Base-by-base conservation (phyloP, 2,888 invertebrate genomes). In the Hypercompe scribonia region DNA sequence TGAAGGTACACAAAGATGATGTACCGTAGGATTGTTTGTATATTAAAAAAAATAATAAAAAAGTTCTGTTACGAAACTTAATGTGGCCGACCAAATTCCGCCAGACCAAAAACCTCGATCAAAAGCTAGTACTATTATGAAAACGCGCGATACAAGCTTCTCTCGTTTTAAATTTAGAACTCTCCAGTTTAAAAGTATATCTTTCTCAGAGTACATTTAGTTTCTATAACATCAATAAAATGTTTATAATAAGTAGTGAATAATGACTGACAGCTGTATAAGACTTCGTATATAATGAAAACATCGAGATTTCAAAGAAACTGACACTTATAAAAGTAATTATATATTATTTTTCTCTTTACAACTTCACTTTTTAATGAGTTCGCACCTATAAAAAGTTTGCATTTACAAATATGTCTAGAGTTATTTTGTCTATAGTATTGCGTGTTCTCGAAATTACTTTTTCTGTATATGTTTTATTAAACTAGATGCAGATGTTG, bases 131-230 rank as follows among this genome's bases (percentile, higher is more conserved):
- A 4, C 8, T 11, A 36, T 28, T 65, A 39, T 28, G 39, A 65
- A 39, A n/a, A 28, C 4, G 28, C n/a, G 15, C 18, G 10, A 42
- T 31, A 67, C 24, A 11, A 33, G 24, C 33, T 67, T 24, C 24
- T 67, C 11, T n/a, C 34, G 50, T 54, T 68, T 33, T 68, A 68
- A 68, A 50, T 68, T 34, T 50, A 68, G 50, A 68, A 15, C 24
- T 4, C 13, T 50, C 24, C 15, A 18, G 34, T 54, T n/a, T 54
- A 68, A 68, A 68, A 54, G 34, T 68, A 68, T 34, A 24, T 33
- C 34, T n/a, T 46, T 67, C 21, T 13, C 46, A 67, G 21, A 67
- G 21, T 66, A 66, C 24, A 7, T 50, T 67, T 50, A 33, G 67
- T 50, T 24, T 33, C 33, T 15, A 13, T 24, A 11, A 34, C 50